Evolutionary conservation across 35 echinoderm and acorn worm genomes (phyloP).

Genomic region (Heliocidaris tuberculata): DNA sequence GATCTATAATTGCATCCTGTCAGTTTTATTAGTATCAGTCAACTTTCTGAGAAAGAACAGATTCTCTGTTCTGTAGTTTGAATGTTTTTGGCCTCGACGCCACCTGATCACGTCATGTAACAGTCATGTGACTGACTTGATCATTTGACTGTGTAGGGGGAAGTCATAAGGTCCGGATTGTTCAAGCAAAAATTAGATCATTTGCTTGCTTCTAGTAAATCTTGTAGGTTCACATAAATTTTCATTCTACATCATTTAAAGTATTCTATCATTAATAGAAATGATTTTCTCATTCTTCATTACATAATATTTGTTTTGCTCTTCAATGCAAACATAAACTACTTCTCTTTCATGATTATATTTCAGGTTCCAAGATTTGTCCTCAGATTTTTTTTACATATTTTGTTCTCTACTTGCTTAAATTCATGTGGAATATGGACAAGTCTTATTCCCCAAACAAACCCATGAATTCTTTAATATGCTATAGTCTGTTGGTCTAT

Average conservation of each 20-base stretch:
- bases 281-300: too few relatives aligned
- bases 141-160: neutral
- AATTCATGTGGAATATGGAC: neutral
- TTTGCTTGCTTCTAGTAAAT: conserved; percentile 35
- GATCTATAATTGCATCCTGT: neutral
- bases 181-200: conserved; percentile 46
- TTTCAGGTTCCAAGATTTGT: too few relatives aligned
- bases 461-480: neutral
- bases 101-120: conserved; percentile 1
- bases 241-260: neutral
- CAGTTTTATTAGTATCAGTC: neutral
- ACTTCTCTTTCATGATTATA: neutral
- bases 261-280: neutral
- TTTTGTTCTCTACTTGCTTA: neutral
- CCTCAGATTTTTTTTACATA: too few relatives aligned
- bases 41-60: neutral
- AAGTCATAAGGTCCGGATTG: conserved; percentile 49
- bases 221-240: neutral
- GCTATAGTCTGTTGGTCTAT: neutral
- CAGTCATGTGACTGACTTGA: conserved; percentile 35
- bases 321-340: neutral
- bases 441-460: neutral
- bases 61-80: conserved; percentile 29
- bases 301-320: neutral
- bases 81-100: conserved; percentile 52